Conservation (phyloP, 2,888 invertebrate genomes). For the Trissolcus japonicus region DNA sequence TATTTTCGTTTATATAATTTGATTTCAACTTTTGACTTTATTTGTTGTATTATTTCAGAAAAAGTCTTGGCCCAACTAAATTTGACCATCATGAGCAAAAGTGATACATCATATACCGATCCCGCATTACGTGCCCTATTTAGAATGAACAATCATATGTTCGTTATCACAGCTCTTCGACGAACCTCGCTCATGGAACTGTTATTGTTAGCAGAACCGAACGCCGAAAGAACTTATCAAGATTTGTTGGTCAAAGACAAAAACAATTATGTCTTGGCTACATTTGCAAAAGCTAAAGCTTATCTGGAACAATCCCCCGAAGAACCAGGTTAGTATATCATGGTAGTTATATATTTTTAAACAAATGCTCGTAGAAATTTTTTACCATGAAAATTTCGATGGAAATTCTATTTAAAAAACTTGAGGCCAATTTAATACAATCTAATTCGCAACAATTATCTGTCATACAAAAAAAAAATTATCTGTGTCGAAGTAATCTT, state of each 20-base stretch:
- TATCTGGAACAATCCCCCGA: constrained; percentile 70
- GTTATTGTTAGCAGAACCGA: constrained; percentile 88
- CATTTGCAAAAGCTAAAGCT: constrained; percentile 69
- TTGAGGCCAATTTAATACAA: too few relatives aligned
- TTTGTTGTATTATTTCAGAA: constrained; percentile 78
- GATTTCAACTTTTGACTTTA: constrained; percentile 7
- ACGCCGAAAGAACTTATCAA: constrained; percentile 90
- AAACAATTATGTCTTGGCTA: constrained; percentile 70
- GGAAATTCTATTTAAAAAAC: too few relatives aligned
- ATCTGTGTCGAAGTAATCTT: too few relatives aligned
- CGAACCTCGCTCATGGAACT: constrained; percentile 90
- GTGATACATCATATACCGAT: constrained; percentile 91
- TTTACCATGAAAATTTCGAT: too few relatives aligned
- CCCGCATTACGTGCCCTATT: constrained; percentile 91
- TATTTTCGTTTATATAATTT: neutral
- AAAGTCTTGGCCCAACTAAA: constrained; percentile 94
- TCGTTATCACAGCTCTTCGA: constrained; percentile 93
- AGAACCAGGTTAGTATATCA: constrained; percentile 67
- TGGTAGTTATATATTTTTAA: neutral
- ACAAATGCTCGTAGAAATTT: too few relatives aligned
- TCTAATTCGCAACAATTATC: too few relatives aligned
- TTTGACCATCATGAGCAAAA: constrained; percentile 91
- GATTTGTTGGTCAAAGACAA: constrained; percentile 79
- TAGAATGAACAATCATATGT: constrained; percentile 95
- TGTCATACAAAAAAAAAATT: too few relatives aligned